These are phyloP conservation scores for Notechis scutatus DNA, from an alignment of 2,113 vertebrate genomes.

Conservation along the genomic window DNA sequence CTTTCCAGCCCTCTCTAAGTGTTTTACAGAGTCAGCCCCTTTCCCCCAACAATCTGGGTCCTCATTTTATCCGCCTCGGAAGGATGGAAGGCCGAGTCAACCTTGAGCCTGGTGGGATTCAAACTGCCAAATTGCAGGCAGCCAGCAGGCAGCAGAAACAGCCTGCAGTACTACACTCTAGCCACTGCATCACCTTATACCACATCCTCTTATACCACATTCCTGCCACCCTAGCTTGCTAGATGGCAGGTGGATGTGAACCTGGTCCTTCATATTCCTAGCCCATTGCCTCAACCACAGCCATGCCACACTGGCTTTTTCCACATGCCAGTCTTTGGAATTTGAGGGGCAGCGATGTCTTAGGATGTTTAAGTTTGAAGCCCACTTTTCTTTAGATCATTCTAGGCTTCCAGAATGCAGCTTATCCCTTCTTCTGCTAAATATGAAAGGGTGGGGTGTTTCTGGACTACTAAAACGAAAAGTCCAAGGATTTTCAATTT, in stretches of 20 bases:
- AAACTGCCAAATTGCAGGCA: no score
- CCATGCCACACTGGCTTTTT: background rate
- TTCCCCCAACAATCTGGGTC: no score
- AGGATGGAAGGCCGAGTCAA: no score
- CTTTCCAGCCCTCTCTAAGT: no score
- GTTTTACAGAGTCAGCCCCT: no score
- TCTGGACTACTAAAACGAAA: fast-evolving
- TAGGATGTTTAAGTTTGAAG: background rate
- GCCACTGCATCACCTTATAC: no score
- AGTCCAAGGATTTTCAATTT: background rate
- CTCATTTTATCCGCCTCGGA: no score
- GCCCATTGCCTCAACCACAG: background rate
- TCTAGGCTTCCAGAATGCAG: background rate
- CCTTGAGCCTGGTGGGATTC: no score
- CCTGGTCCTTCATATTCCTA: background rate
- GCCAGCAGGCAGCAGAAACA: no score
- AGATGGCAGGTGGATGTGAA: background rate
- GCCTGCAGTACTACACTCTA: no score
- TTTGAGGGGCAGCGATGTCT: background rate
- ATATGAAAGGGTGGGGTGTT: background rate
- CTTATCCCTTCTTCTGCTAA: background rate
- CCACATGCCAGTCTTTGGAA: background rate
- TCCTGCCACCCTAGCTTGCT: background rate
- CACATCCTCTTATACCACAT: background rate
- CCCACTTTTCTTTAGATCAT: background rate